Percentiles rank a stretch among this genome's conserved stretches.
Conservation (phyloP, 2,888 invertebrate genomes). For the Lepidonotus clava region DNA sequence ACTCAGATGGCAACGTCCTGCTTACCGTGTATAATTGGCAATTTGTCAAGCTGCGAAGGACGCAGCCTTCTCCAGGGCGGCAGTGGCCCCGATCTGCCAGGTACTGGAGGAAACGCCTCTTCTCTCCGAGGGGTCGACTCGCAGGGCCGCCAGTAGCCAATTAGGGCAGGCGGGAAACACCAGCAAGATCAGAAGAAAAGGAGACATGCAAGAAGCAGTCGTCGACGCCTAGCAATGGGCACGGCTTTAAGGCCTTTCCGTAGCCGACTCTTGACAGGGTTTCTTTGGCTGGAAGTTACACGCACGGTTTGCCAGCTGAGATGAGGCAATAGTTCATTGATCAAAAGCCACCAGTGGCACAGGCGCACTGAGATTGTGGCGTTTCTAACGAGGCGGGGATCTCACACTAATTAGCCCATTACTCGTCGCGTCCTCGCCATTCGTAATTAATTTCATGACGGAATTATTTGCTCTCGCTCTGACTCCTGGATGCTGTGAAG, state of each 20-base stretch:
- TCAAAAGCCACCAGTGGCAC: background rate
- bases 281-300: background rate
- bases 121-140: background rate
- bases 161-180: no score
- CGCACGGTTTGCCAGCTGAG: no score
- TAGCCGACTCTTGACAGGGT: no score
- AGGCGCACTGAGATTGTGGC: background rate
- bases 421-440: background rate
- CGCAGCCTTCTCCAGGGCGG: background rate
- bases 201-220: no score
- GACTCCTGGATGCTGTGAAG: background rate
- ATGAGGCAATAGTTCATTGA: background rate
- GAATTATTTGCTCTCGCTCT: no score
- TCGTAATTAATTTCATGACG: background rate
- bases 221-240: no score
- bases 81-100: background rate
- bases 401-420: constrained; percentile 1
- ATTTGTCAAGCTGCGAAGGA: background rate
- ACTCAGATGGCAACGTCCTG: background rate
- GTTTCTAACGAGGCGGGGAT: background rate
- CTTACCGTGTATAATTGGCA: constrained; percentile 28
- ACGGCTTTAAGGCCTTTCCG: no score
- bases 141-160: background rate
- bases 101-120: background rate
- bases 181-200: no score